phyloP scores from a whole-genome alignment of 2,113 vertebrate genomes.

The Orcinus orca region DNA sequence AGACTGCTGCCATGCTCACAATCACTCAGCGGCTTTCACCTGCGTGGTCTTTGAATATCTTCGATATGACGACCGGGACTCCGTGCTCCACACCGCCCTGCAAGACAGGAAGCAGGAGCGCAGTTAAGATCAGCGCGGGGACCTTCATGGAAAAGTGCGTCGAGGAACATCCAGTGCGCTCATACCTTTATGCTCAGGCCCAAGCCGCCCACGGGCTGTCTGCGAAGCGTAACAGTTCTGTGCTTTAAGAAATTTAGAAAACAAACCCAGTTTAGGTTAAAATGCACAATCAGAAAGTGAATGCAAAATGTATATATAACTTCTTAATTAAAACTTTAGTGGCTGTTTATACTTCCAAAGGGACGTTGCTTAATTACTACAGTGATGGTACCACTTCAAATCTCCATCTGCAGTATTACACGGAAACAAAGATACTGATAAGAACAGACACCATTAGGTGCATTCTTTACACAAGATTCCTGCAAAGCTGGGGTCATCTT shows the following conservation, averaged over 20 bases:
- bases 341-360: not conserved
- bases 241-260: slow-evolving; percentile 95
- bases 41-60: slow-evolving; percentile 96
- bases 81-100: slow-evolving; percentile 96
- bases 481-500: accelerated
- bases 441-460: accelerated
- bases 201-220: slow-evolving; percentile 92
- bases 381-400: accelerated
- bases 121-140: accelerated
- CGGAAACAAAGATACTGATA: accelerated
- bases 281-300: slow-evolving; percentile 58
- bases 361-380: accelerated
- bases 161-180: accelerated
- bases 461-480: not conserved
- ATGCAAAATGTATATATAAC: not conserved
- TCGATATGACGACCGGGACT: slow-evolving; percentile 96
- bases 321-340: not conserved
- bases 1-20: too few species aligned
- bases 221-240: slow-evolving; percentile 95
- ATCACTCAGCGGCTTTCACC: slow-evolving; percentile 83
- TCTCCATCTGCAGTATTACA: accelerated
- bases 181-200: slow-evolving; percentile 98
- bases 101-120: slow-evolving; percentile 64
- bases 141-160: accelerated
- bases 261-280: slow-evolving; percentile 82